Percentiles rank a stretch among this genome's conserved stretches.
These are phyloP conservation scores for Gryllus bimaculatus DNA, from an alignment of 1,140 invertebrate species.

Conservation along the genomic window DNA sequence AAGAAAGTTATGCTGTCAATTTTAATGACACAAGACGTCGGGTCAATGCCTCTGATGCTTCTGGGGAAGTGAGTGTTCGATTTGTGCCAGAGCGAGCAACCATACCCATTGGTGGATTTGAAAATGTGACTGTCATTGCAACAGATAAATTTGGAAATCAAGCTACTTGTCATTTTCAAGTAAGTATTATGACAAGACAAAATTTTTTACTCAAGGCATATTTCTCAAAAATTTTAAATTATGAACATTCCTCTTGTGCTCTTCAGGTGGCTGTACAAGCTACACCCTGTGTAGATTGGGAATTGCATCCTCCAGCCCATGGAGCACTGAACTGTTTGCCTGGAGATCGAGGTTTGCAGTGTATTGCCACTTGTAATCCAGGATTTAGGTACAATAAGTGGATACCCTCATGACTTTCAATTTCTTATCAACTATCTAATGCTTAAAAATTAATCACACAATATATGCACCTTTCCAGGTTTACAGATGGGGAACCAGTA, in stretches of 20 bases:
- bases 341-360: conserved; percentile 71
- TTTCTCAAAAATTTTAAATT: too few species aligned
- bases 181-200: conserved; percentile 30
- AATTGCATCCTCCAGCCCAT: conserved; percentile 76
- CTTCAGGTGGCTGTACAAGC: conserved; percentile 74
- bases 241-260: not conserved
- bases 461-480: conserved; percentile 40
- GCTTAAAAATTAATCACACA: not conserved
- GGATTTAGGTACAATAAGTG: conserved; percentile 45
- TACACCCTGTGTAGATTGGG: conserved; percentile 89
- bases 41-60: conserved; percentile 81
- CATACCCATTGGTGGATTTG: conserved; percentile 81
- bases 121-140: conserved; percentile 89
- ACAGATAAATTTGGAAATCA: conserved; percentile 82
- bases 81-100: conserved; percentile 79
- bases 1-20: conserved; percentile 82
- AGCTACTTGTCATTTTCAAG: conserved; percentile 89
- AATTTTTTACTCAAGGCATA: too few species aligned
- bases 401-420: not conserved
- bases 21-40: conserved; percentile 83
- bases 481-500: conserved; percentile 78
- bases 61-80: conserved; percentile 72
- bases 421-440: not conserved
- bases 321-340: conserved; percentile 80
- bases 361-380: conserved; percentile 82